These are phyloP conservation scores for Thymallus thymallus DNA, from an alignment of 2,113 vertebrate species.

Conservation along the genomic window DNA sequence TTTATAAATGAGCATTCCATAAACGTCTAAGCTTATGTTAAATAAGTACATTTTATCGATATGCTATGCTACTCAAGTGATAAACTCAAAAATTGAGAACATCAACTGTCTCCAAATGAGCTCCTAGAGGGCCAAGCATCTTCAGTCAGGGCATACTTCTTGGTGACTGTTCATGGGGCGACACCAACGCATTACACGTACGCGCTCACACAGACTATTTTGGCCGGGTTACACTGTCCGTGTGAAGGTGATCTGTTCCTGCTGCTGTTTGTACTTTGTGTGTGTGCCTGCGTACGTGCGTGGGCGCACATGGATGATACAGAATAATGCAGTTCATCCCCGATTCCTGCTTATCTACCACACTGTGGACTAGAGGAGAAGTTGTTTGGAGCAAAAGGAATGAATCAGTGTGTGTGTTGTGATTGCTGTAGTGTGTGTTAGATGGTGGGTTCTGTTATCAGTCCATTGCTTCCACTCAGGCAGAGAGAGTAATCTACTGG, in stretches of 20 bases:
- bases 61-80: neutral
- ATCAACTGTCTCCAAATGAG: conserved; percentile 61
- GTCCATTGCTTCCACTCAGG: conserved; percentile 59
- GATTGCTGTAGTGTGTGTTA: conserved; percentile 28
- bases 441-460: conserved; percentile 50
- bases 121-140: conserved; percentile 61
- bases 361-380: neutral
- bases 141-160: conserved; percentile 63
- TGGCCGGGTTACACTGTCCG: conserved; percentile 61
- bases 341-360: conserved; percentile 15
- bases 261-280: conserved; percentile 27
- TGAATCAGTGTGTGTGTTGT: neutral
- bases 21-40: too few relatives aligned
- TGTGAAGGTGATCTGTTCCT: conserved; percentile 52
- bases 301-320: conserved; percentile 25
- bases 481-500: conserved; percentile 49
- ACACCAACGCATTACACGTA: conserved; percentile 32
- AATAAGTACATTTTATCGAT: too few relatives aligned
- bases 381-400: conserved; percentile 36
- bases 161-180: conserved; percentile 68
- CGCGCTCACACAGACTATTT: neutral
- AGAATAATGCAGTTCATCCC: conserved; percentile 17
- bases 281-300: neutral
- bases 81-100: neutral
- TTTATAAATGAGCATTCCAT: neutral